Evolutionary conservation across 2,797 vertebrate genomes (phyloP), one percentile per base, ranked within the genome.

Genomic region (Tarsius wallacei): DNA sequence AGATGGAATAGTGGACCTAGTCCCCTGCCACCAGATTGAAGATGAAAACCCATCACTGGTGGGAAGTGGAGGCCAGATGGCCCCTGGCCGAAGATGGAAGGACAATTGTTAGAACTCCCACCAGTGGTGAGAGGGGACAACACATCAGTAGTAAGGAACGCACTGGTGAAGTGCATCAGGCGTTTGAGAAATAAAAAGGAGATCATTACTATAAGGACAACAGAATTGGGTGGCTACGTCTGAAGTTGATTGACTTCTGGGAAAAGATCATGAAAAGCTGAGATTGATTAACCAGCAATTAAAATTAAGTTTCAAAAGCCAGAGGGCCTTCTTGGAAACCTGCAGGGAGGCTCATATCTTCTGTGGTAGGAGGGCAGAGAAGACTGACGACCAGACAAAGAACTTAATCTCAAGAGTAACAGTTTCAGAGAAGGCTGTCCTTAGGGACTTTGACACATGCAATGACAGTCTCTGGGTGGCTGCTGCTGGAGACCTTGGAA

Each of bases 121-220:
- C 3, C 16, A 22, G 24, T 4, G 71, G 51, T 8, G 28, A 85
- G 10, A 26, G 0, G 2, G 5, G 61, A 33, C 1, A 3, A 8
- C 24, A 0, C 3, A 21, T 7, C 28, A 9, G 53, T 12, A 5
- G 12, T 8, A 42, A 64, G 16, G 24, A 42, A 33, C 31, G 31
- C 26, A 7, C 80, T 73, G 53, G 24, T 57, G 28, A 8, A 7
- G 21, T 9, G 28, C n/a, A 57, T 55, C 59, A n/a, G 55, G 28
- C 31, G 21, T 13, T 21, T 57, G 76, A 83, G 47, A 76, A 64
- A 11, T 36, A 11, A 0, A 3, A 28, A 24, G 51, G 28, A 64
- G 47, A 70, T 51, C 15, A 3, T 42, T 90, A 51, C 19, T 28
- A 7, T 22, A 21, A 61, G 61, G 51, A 51, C 47, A 87, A 14